Conservation (phyloP, 2,797 vertebrate genomes). For the Botia kubotai region DNA sequence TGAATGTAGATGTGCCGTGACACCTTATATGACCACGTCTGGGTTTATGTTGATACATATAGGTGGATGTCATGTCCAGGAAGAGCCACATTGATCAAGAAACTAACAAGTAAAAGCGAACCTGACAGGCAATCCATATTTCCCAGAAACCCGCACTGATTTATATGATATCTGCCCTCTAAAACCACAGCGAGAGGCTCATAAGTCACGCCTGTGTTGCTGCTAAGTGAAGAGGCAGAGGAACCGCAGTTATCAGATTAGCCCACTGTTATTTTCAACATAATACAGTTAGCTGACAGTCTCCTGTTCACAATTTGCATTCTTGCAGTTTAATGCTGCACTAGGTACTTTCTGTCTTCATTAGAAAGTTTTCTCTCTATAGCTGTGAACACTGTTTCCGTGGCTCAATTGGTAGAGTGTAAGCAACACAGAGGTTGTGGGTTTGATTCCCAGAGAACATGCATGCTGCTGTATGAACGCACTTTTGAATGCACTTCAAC, state of each 20-base stretch:
- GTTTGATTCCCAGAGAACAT: too few relatives aligned
- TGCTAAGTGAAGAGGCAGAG: conserved; percentile 34
- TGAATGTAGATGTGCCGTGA: conserved; percentile 7
- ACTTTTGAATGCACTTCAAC: too few relatives aligned
- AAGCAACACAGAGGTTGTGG: too few relatives aligned
- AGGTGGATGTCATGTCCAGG: conserved; percentile 14
- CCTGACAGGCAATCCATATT: conserved; percentile 46
- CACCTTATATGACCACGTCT: neutral
- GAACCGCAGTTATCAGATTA: conserved; percentile 33
- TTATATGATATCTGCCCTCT: conserved; percentile 48
- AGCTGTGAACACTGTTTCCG: too few relatives aligned
- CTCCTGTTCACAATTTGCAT: neutral
- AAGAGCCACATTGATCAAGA: conserved; percentile 37
- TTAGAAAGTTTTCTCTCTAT: neutral
- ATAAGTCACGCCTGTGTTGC: conserved; percentile 35
- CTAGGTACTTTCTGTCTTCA: neutral
- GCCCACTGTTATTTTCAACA: conserved; percentile 23
- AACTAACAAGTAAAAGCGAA: conserved; percentile 44
- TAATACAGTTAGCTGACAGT: conserved; percentile 33
- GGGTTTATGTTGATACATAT: conserved; percentile 10
- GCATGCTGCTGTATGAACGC: too few relatives aligned
- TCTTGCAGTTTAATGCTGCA: neutral
- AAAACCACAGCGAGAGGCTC: conserved; percentile 40
- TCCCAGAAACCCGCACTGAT: conserved; percentile 40
- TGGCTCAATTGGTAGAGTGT: too few relatives aligned